phyloP scores from a whole-genome alignment of 2,113 vertebrate genomes.

The Mesitornis unicolor region DNA sequence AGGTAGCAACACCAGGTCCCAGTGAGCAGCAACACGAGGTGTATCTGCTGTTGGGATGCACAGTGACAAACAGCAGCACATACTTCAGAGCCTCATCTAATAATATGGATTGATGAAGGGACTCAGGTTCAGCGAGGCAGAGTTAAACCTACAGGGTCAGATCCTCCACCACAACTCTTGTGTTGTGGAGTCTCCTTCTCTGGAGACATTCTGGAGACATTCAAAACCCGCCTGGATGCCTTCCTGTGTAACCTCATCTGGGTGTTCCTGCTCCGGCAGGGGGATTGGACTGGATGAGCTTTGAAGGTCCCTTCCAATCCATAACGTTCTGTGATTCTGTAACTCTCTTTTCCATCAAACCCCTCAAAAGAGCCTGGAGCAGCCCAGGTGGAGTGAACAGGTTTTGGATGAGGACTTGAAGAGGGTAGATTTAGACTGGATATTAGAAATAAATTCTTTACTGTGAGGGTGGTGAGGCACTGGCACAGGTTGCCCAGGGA shows the following conservation, averaged over 20 bases:
- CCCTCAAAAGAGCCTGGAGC: not conserved
- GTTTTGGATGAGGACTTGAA: not conserved
- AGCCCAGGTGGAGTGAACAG: not conserved
- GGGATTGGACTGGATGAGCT: too few relatives aligned
- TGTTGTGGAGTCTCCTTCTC: too few relatives aligned
- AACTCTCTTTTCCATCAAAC: not conserved
- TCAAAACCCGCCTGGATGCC: too few relatives aligned
- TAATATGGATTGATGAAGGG: fast-evolving
- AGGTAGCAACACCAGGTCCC: fast-evolving
- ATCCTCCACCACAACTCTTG: not conserved
- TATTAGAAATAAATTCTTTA: too few relatives aligned
- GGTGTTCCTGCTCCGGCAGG: too few relatives aligned
- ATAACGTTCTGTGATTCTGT: too few relatives aligned
- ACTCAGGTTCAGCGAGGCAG: not conserved
- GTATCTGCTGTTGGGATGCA: not conserved
- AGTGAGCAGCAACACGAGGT: not conserved
- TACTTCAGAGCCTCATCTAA: not conserved
- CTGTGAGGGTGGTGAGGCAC: too few relatives aligned
- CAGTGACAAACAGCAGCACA: not conserved
- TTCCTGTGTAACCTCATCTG: too few relatives aligned
- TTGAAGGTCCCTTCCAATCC: too few relatives aligned
- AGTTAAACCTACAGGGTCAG: not conserved
- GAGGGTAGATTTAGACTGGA: too few relatives aligned
- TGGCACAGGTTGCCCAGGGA: too few relatives aligned
- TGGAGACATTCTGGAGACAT: too few relatives aligned